These are phyloP conservation scores for Meteorus cinctellus DNA, from an alignment of 2,888 invertebrate species.

Conservation along the genomic window DNA sequence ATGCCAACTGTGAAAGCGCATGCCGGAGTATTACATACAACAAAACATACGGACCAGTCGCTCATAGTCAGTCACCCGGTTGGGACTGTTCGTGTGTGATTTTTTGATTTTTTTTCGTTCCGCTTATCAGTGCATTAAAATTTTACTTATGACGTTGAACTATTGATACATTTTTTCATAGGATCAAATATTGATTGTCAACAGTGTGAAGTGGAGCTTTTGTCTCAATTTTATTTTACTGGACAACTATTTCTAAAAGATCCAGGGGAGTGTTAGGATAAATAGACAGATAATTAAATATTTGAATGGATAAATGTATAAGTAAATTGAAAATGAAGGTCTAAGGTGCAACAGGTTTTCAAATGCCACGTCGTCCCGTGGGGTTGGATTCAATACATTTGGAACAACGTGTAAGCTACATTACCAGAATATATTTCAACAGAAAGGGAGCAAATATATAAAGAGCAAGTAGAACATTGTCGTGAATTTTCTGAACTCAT, in stretches of 20 bases:
- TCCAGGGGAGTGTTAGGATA: not conserved
- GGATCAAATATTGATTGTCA: too few species aligned
- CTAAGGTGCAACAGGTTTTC: slow-evolving; percentile 50
- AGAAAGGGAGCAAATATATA: not conserved
- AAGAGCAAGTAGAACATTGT: slow-evolving; percentile 17
- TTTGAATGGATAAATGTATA: not conserved
- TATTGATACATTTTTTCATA: too few species aligned
- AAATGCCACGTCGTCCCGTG: slow-evolving; percentile 40
- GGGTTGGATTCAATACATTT: slow-evolving; percentile 23
- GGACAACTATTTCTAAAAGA: slow-evolving; percentile 12
- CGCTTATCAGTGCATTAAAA: too few species aligned
- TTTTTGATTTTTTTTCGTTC: not conserved
- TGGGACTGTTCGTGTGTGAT: slow-evolving; percentile 47
- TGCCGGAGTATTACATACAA: slow-evolving; percentile 52
- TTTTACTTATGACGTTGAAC: too few species aligned
- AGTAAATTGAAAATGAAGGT: not conserved
- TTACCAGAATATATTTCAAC: not conserved
- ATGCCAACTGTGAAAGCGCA: slow-evolving; percentile 48
- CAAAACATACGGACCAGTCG: slow-evolving; percentile 58
- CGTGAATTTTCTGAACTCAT: slow-evolving; percentile 22
- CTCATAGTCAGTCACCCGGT: slow-evolving; percentile 59
- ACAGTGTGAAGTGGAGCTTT: not conserved
- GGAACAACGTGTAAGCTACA: slow-evolving; percentile 33
- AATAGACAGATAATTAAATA: too few species aligned
- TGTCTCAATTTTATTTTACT: not conserved